Base-by-base conservation (phyloP, 2,113 vertebrate species). In the Poicephalus gulielmi region DNA sequence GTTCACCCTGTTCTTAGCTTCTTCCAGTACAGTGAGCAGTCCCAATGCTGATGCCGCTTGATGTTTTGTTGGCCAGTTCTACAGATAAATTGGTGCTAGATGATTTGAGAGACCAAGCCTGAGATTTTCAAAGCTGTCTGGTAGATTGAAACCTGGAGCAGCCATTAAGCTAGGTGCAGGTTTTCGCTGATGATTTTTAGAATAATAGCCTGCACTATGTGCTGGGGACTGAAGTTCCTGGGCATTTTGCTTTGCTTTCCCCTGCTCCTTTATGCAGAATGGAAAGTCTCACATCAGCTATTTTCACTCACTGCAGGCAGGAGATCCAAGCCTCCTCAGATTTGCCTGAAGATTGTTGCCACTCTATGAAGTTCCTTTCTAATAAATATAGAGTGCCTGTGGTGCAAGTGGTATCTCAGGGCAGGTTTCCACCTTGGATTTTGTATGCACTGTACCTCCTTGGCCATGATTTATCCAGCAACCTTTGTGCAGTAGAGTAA, bases 11-110 rank as follows among this genome's bases (percentile, higher is more conserved):
- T 41, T 52, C 39, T 27, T 47, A 82, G 30, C 41, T 41, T 75
- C 59, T 91, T n/a, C 20, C 12, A 35, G 71, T 55, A 16, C 30
- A 49, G 46, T 24, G 43, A 59, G 37, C 62, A 23, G 24, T 67
- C 44, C 55, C 59, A 62, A 2, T 33, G 24, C 62, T 0, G 0
- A 6, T 63, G 67, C 37, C 31, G 17, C 13, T 44, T 2, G 1
- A 13, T 35, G 66, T 0, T 0, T 43, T 68, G 55, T 50, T 80
- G 69, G 35, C 47, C 70, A 31, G 19, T 74, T 71, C 47, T 2
- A 3, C 47, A 8, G 57, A 24, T 62, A 53, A 50, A 68, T 23
- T 77, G 53, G 28, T 86, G 60, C 47, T 50, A 16, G 76, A 46
- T 46, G 46, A 28, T 47, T 35, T 63, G 49, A 78, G 62, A 88